A percentile compares a stretch with the other conserved stretches of the same genome.
These are phyloP conservation scores for Danaus plexippus DNA, from an alignment of 1,140 invertebrate species.

Conservation along the genomic window DNA sequence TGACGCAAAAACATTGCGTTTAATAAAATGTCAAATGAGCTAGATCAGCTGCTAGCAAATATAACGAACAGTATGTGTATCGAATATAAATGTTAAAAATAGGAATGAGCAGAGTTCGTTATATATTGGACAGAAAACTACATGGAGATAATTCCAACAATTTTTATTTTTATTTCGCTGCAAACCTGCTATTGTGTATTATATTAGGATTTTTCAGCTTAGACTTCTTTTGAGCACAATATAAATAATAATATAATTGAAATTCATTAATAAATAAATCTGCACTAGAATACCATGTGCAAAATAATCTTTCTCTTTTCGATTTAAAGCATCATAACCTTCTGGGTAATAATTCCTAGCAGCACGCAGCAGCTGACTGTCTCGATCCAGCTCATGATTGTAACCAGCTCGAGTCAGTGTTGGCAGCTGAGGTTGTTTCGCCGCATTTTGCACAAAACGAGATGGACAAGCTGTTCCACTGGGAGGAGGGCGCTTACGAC, in stretches of 20 bases:
- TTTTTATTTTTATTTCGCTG: too few relatives aligned
- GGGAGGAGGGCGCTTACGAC: slow-evolving; percentile 27
- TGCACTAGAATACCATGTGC: too few relatives aligned
- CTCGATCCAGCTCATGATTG: slow-evolving; percentile 44
- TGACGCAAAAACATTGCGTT: too few relatives aligned
- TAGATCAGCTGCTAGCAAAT: neutral
- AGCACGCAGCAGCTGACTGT: slow-evolving; percentile 41
- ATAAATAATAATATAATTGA: too few relatives aligned
- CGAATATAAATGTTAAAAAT: too few relatives aligned
- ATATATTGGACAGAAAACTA: too few relatives aligned
- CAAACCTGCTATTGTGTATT: neutral
- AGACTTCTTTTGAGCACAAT: too few relatives aligned
- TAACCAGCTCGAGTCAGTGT: slow-evolving; percentile 56
- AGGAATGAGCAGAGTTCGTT: too few relatives aligned
- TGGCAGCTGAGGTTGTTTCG: slow-evolving; percentile 36
- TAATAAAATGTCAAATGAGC: neutral
- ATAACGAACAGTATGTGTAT: neutral
- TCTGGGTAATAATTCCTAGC: slow-evolving; percentile 55
- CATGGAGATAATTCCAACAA: too few relatives aligned
- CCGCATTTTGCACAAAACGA: slow-evolving; percentile 32
- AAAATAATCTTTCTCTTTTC: too few relatives aligned
- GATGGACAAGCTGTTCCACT: slow-evolving; percentile 27
- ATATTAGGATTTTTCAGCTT: too few relatives aligned
- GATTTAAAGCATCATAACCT: slow-evolving; percentile 23
- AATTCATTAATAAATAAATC: too few relatives aligned